Conservation (phyloP, 2,888 invertebrate species). For the Heliconius ethilla region DNA sequence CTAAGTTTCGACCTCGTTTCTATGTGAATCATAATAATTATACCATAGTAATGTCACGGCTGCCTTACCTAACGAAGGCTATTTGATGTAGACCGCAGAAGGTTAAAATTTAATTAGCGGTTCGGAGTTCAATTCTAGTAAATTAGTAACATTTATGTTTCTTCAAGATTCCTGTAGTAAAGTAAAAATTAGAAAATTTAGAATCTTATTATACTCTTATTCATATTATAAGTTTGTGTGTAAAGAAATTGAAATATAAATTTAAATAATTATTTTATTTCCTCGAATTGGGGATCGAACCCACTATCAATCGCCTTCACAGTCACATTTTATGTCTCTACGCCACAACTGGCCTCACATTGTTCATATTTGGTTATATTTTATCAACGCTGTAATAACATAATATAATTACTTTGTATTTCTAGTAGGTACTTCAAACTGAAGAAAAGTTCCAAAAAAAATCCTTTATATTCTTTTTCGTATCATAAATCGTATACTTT, state of each 20-base stretch:
- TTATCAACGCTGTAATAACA: too few species aligned
- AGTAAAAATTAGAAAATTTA: background rate
- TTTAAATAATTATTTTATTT: too few species aligned
- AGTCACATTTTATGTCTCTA: too few species aligned
- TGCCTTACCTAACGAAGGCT: constrained; percentile 1
- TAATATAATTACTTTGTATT: background rate
- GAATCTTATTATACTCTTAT: too few species aligned
- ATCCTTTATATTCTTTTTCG: constrained; percentile 11
- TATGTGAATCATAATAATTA: background rate
- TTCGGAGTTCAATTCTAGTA: background rate
- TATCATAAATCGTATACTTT: constrained; percentile 17
- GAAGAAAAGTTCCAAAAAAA: constrained; percentile 1
- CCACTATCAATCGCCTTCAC: too few species aligned
- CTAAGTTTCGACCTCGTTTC: background rate
- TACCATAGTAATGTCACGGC: background rate
- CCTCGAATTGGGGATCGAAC: too few species aligned
- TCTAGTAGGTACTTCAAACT: background rate
- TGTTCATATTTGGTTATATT: too few species aligned
- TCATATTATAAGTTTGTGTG: too few species aligned
- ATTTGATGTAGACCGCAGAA: background rate
- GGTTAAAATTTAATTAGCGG: constrained; percentile 4
- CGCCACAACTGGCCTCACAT: too few species aligned
- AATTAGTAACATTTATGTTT: background rate
- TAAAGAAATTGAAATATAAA: too few species aligned
- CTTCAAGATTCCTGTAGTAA: background rate